Base-by-base conservation (phyloP, 1,140 invertebrate species). In the Matsumurasca onukii region DNA sequence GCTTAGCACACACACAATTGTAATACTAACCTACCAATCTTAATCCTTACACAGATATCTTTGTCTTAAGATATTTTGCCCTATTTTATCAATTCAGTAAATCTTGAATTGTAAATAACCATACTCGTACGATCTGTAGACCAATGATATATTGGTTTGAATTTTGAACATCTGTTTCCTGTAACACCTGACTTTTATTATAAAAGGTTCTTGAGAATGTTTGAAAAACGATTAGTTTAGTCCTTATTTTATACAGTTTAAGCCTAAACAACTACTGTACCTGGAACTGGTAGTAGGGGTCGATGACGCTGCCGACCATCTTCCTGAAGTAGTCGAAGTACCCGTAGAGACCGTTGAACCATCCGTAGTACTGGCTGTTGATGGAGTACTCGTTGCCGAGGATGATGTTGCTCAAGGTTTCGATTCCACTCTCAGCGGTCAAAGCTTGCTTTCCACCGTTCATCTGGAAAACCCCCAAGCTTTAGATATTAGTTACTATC, bases 331-430 rank as follows among this genome's bases (percentile, higher is more conserved):
- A 78, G 2, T 77, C 72, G 51, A 85, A 82, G 70, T 86, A 80
- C 55, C 81, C 78, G 24, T 83, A 86, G 75, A 88, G 89, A 27
- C 61, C 61, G 22, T 63, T 63, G 70, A 86, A 79, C 52, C 81
- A 78, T 22, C 83, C 86, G 75, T 88, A 89, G 34, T 63, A 63
- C 13, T 34, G n/a, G 30, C 39, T 63, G 61, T 63, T 63, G 61
- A 34, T 24, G 25, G 61, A 63, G 61, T 63, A 15, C n/a, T 31
- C 61, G 61, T 63, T 63, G n/a, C 30, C 72, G 1, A 64, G 74
- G 1, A 30, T 80, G 3, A 84, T 72, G 69, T 82, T 83, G n/a
- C 81, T 84, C 63, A 84, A 77, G 31, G 80, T 77, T 66, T 82
- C 78, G 51, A 78, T 71, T 31, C 78, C 81, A 3, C 80, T 73